Base-by-base conservation (phyloP, 2,113 vertebrate genomes). In the Cacatua alba region DNA sequence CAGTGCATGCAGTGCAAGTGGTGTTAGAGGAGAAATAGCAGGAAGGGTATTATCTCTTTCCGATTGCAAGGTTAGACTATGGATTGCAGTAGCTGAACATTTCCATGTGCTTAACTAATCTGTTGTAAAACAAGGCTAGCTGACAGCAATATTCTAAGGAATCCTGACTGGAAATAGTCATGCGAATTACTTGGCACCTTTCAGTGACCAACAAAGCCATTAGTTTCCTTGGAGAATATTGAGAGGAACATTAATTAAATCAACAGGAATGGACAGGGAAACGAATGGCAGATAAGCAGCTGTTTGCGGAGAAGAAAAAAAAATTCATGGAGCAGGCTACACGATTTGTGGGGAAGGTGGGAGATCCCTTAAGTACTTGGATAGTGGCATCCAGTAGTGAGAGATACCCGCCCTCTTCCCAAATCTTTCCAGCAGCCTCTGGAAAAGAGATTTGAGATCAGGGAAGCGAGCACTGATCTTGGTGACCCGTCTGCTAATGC, bases 111-210 rank as follows among this genome's bases (percentile, higher is more conserved):
- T 91, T 78, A 52, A 90, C 74, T 86, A 43, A 84, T 84, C 51
- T 95, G 80, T 92, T 90, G 80, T 85, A 63, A 91, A 87, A 82
- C 77, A 91, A 79, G 44, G 62, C 62, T 88, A 79, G 69, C 62
- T 82, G 94, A 92, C 55, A 90, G 71, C 79, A 62, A 8, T 33
- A 3, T 88, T 93, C 62, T 76, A 76, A 82, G 65, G 89, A 87
- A 65, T 72, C 65, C 65, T 67, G 79, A 46, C 86, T 92, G 81
- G 67, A 92, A 95, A 84, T 57, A 62, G 77, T 57, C 7, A 12
- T 94, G 77, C 65, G 67, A 85, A 87, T 90, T 79, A 62, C 53
- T 92, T 85, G 55, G 80, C 90, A 93, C 65, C 80, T 93, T 86
- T 77, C 84, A 46, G 91, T 93, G 83, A 75, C 90, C 74, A 43